phyloP scores from a whole-genome alignment of 1,140 invertebrate species.

The Eupeodes corollae region DNA sequence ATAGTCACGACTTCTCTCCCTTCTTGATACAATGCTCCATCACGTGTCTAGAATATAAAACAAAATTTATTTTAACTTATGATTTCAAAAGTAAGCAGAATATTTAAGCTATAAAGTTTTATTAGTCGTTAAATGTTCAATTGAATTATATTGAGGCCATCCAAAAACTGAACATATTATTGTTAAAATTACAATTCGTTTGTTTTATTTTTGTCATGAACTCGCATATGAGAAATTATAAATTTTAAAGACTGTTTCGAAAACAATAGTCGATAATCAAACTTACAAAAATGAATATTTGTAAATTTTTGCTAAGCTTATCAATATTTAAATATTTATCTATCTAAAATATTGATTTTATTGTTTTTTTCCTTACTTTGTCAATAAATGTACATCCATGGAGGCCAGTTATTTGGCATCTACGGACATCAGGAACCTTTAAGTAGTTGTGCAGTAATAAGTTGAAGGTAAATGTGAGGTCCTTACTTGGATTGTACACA shows the following conservation, averaged over 20 bases:
- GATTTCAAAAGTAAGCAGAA: too few relatives aligned
- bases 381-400: slow-evolving; percentile 87
- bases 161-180: too few relatives aligned
- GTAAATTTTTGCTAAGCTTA: too few relatives aligned
- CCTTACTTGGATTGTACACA: slow-evolving; percentile 84
- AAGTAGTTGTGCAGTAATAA: slow-evolving; percentile 89
- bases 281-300: too few relatives aligned
- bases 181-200: too few relatives aligned
- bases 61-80: not conserved
- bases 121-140: too few relatives aligned
- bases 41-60: slow-evolving; percentile 51
- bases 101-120: too few relatives aligned
- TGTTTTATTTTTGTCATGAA: too few relatives aligned
- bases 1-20: slow-evolving; percentile 78
- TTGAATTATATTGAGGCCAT: too few relatives aligned
- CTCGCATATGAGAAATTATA: not conserved
- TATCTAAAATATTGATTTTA: not conserved
- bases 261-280: too few relatives aligned
- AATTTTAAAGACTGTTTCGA: not conserved
- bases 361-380: slow-evolving; percentile 66
- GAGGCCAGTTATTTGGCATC: slow-evolving; percentile 81
- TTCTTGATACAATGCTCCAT: slow-evolving; percentile 73
- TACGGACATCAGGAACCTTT: slow-evolving; percentile 83
- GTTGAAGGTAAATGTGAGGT: slow-evolving; percentile 83
- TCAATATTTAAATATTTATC: too few relatives aligned